phyloP scores from a whole-genome alignment of 2,113 vertebrate species.

The Callopanchax toddi region DNA sequence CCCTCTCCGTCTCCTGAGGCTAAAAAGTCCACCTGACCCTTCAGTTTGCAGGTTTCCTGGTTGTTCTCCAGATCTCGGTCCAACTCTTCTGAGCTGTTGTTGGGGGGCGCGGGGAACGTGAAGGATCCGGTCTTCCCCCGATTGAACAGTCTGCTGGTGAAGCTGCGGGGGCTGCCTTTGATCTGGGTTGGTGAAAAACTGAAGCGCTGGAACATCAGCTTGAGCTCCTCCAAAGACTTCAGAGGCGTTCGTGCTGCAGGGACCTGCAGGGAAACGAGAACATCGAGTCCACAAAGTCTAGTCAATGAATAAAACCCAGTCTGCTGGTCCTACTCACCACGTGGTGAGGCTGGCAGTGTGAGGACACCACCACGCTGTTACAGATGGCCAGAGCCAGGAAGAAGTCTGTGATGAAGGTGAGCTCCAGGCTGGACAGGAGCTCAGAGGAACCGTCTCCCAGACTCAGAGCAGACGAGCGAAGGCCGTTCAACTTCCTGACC shows the following conservation, averaged over 20 bases:
- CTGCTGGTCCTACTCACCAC: slow-evolving; percentile 71
- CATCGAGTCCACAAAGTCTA: too few relatives aligned
- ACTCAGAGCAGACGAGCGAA: slow-evolving; percentile 63
- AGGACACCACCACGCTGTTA: slow-evolving; percentile 94
- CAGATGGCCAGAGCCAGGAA: slow-evolving; percentile 92
- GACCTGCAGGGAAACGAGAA: slow-evolving; percentile 46
- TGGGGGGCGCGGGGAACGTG: slow-evolving; percentile 20
- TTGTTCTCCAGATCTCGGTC: slow-evolving; percentile 5
- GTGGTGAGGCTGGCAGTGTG: slow-evolving; percentile 80
- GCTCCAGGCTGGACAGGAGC: slow-evolving; percentile 66
- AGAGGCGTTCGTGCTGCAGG: slow-evolving; percentile 76
- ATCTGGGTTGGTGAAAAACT: slow-evolving; percentile 72
- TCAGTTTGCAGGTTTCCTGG: slow-evolving; percentile 3
- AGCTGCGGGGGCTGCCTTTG: slow-evolving; percentile 68
- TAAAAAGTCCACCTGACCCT: not conserved
- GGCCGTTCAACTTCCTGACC: slow-evolving; percentile 81
- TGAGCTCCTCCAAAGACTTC: slow-evolving; percentile 88
- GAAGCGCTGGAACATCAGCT: slow-evolving; percentile 87
- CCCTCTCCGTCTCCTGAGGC: slow-evolving; percentile 9
- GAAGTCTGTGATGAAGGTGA: slow-evolving; percentile 86
- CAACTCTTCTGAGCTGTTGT: not conserved
- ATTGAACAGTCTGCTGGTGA: slow-evolving; percentile 79
- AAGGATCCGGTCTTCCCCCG: slow-evolving; percentile 73
- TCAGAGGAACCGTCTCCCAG: not conserved
- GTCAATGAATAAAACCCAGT: too few relatives aligned